phyloP scores from a whole-genome alignment of 2,888 invertebrate genomes.

The Zonitis immaculata region DNA sequence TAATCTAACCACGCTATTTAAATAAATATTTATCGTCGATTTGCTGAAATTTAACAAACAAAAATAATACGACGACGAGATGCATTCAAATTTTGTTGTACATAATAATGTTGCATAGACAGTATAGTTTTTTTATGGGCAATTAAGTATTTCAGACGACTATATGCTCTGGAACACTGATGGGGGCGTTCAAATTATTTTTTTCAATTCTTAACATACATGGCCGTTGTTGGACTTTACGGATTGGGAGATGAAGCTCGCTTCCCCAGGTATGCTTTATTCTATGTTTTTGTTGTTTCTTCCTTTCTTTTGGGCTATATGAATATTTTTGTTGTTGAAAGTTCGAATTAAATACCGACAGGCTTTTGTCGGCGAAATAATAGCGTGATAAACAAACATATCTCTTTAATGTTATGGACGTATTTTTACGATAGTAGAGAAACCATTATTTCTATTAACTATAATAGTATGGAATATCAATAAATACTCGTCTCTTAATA shows the following conservation, averaged over 20 bases:
- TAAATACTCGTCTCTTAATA: background rate
- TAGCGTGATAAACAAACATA: background rate
- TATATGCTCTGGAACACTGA: slow-evolving; percentile 34
- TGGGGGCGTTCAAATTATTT: slow-evolving; percentile 36
- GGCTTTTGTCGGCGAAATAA: no score
- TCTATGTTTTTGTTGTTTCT: no score
- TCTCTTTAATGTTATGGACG: no score
- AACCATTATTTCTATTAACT: no score
- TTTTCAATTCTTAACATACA: slow-evolving; percentile 39
- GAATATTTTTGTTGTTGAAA: no score
- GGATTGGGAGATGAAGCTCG: slow-evolving; percentile 73
- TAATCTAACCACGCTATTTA: background rate
- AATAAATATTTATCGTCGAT: background rate
- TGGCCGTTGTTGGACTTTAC: slow-evolving; percentile 77
- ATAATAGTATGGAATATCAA: background rate
- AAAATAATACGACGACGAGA: no score
- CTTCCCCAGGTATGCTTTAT: slow-evolving; percentile 38
- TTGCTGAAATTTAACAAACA: no score
- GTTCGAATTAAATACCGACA: background rate
- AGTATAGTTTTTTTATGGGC: slow-evolving; percentile 1
- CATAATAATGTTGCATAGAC: slow-evolving; percentile 5
- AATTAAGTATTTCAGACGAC: slow-evolving; percentile 20
- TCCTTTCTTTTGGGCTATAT: no score
- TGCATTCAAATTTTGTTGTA: slow-evolving; percentile 8
- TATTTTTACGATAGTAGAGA: no score